Evolutionary conservation across 2,888 invertebrate species (phyloP), one percentile per base, ranked within the genome.

Genomic region (Leptopilina drosophilae): DNA sequence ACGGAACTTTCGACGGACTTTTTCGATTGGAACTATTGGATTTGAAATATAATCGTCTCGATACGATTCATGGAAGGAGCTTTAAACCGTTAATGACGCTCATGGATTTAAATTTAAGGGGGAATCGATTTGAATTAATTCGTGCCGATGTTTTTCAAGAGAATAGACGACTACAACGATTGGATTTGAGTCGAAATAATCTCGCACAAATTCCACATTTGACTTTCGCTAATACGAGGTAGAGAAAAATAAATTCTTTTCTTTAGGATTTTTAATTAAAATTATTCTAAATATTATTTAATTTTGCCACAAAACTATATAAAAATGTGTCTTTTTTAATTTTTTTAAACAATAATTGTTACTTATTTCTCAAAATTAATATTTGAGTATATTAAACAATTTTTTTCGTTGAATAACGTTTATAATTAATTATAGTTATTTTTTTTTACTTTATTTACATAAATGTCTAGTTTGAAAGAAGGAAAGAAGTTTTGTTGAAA

Each of bases 171-270:
- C 90, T 97, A 76, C 94, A 94, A 80, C 93, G 93, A 76, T 88
- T 97, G 62, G 96, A 97, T 90, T 92, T 97, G 33, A 96, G 96
- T 83, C 94, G 94, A 85, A 97, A 97, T 90, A 94, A 94, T 89
- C 90, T 97, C 65, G 94, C 95, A 64, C 95, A 94, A 86, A 94
- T 97, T 81, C 94, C 94, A 1, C 94, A 95, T 1, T 93, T 93
- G 1, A 93, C 94, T 20, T 94, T 96, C 65, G 94, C 94, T 42
- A 90, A 87, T 78, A 92, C 92, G 20, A 91, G 92, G 93, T 93
- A 84, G 83, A 85, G 20, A 15, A 20, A 20, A 20, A 20, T 20
- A 20, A 20, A 20, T 20, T 20, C 20, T 20, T 20, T 20, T 20
- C 20, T 20, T 20, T 20, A 33, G 33, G 3, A 33, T 3, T 33